A percentile compares a stretch with the other conserved stretches of the same genome.
phyloP scores from a whole-genome alignment of 2,113 vertebrate genomes.

The Callithrix jacchus region DNA sequence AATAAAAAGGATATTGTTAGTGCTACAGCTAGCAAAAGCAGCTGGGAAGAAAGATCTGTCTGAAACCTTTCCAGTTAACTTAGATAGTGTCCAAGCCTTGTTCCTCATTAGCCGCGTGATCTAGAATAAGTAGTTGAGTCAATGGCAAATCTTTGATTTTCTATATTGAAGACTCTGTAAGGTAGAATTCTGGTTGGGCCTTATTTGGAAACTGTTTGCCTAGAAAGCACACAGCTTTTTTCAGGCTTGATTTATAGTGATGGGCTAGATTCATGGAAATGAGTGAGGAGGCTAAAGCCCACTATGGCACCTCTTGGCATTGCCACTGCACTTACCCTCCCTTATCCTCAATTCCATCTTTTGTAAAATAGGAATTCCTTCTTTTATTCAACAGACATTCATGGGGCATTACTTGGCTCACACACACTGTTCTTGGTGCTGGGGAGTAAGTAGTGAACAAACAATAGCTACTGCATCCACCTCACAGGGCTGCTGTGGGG shows the following conservation, averaged over 20 bases:
- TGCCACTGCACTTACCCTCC: neutral
- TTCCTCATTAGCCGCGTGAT: neutral
- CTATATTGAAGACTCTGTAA: neutral
- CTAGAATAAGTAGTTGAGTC: neutral
- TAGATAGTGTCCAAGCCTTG: neutral
- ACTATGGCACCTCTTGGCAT: neutral
- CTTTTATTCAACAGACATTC: conserved; percentile 1
- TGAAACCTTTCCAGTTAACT: neutral
- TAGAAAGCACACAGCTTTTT: neutral
- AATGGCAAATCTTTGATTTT: neutral
- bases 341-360: neutral
- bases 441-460: neutral
- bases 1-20: neutral
- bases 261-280: neutral
- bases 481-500: neutral
- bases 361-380: neutral
- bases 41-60: neutral
- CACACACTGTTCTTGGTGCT: neutral
- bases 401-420: neutral
- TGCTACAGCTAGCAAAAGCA: neutral
- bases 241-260: neutral
- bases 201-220: neutral
- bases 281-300: neutral
- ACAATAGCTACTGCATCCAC: neutral
- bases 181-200: neutral